Conservation (phyloP, 53 echinoderm and acorn worm genomes). For the Echinarachnius parma region DNA sequence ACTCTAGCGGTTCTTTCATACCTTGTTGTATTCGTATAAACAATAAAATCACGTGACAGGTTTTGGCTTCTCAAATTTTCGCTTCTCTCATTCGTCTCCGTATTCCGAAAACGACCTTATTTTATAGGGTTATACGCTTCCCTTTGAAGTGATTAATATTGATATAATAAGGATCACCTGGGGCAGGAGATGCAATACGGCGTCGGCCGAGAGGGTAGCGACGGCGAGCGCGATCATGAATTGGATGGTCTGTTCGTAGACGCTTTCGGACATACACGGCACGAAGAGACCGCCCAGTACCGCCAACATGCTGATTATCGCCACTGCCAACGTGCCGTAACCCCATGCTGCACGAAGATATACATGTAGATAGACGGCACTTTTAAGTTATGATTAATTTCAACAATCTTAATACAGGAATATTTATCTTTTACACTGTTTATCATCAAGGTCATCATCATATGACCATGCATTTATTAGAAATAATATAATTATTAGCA, state of each 20-base stretch:
- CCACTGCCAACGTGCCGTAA: conserved; percentile 62
- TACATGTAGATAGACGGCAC: too few species aligned
- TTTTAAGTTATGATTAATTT: too few species aligned
- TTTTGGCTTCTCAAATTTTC: too few species aligned
- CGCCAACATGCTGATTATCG: conserved; percentile 73
- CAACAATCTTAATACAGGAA: too few species aligned
- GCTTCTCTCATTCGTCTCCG: not conserved
- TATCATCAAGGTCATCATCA: too few species aligned
- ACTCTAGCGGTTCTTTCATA: too few species aligned
- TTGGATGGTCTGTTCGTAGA: conserved; percentile 71
- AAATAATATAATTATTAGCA: too few species aligned
- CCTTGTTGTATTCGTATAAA: too few species aligned
- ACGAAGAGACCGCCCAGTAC: conserved; percentile 67
- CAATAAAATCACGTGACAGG: too few species aligned
- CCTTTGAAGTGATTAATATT: not conserved
- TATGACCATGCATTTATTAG: too few species aligned
- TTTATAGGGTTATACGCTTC: too few species aligned
- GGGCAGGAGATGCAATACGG: conserved; percentile 82
- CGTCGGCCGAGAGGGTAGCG: conserved; percentile 78
- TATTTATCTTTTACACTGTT: too few species aligned
- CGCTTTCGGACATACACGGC: conserved; percentile 52
- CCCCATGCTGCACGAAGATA: conserved; percentile 58
- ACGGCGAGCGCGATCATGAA: conserved; percentile 79
- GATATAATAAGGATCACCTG: conserved; percentile 49
- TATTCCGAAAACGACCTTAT: not conserved